Percentiles rank a stretch among this genome's conserved stretches.
Evolutionary conservation across 2,797 vertebrate genomes (phyloP).

Genomic region (Cygnus olor): DNA sequence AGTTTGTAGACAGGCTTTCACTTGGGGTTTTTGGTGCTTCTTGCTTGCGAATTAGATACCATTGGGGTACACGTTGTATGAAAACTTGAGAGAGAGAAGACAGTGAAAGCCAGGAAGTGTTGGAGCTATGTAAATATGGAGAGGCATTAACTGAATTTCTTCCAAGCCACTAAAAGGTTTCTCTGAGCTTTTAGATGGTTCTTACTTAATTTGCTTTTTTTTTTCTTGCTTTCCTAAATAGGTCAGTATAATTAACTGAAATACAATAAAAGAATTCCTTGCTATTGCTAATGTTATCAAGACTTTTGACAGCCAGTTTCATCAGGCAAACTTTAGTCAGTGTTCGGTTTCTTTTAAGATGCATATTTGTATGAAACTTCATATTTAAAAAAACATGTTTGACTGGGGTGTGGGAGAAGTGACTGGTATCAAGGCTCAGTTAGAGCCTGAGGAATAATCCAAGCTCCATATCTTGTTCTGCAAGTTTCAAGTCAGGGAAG

Average conservation of each 20-base stretch:
- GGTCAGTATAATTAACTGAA: background rate
- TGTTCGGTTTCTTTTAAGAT: background rate
- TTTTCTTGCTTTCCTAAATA: background rate
- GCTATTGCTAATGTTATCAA: background rate
- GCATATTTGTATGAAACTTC: background rate
- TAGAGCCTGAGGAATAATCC: background rate
- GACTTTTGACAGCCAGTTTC: background rate
- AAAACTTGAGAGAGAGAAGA: background rate
- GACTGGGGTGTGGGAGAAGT: background rate
- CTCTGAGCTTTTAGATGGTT: background rate
- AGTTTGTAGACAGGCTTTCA: background rate
- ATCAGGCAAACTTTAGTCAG: background rate
- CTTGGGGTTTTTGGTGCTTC: background rate
- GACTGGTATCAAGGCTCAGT: background rate
- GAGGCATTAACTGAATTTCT: background rate
- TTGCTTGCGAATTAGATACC: background rate
- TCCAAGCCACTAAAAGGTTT: background rate
- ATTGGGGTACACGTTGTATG: fast-evolving
- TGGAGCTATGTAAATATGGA: background rate
- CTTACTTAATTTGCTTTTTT: background rate
- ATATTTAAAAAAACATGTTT: background rate
- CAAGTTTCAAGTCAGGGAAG: conserved; percentile 11
- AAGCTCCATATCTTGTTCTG: background rate
- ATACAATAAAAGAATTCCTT: background rate
- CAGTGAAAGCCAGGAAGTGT: background rate